A percentile compares a stretch with the other conserved stretches of the same genome.
Conservation (phyloP, 92 coral and sea anemone genomes). For the Siderastrea siderea region DNA sequence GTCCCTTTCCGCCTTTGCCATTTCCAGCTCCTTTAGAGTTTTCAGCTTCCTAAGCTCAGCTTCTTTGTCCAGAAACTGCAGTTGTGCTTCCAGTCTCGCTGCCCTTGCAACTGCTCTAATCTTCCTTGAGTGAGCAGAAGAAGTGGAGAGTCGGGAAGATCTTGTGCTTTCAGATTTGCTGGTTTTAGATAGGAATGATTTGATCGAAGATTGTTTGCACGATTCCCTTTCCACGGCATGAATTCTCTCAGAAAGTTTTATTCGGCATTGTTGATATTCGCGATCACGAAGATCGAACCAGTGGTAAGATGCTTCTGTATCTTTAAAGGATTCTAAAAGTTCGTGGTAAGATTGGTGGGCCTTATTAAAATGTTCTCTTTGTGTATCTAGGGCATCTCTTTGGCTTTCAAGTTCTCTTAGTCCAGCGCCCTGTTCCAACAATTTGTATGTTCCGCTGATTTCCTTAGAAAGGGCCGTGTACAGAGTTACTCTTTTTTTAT, state of each 20-base stretch:
- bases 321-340: conserved; percentile 4
- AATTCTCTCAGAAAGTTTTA: conserved; percentile 45
- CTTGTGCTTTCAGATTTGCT: not conserved
- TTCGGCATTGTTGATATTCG: conserved; percentile 36
- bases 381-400: conserved; percentile 43
- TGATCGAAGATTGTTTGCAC: conserved; percentile 2
- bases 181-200: conserved; percentile 5
- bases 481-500: conserved; percentile 12
- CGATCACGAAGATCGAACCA: conserved; percentile 55
- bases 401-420: conserved; percentile 39
- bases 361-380: conserved; percentile 30
- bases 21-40: conserved; percentile 25
- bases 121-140: conserved; percentile 49
- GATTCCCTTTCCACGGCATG: conserved; percentile 51
- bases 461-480: conserved; percentile 30
- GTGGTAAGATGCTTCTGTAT: conserved; percentile 35
- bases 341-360: conserved; percentile 34
- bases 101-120: conserved; percentile 45
- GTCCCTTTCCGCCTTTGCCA: conserved; percentile 50
- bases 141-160: conserved; percentile 32
- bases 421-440: conserved; percentile 18
- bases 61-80: conserved; percentile 19
- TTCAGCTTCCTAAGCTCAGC: conserved; percentile 1
- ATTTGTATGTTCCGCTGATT: not conserved
- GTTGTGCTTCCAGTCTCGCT: conserved; percentile 37